A percentile compares a stretch with the other conserved stretches of the same genome.
phyloP scores from a whole-genome alignment of 2,797 vertebrate genomes.

The Paramormyrops hopkinsi region DNA sequence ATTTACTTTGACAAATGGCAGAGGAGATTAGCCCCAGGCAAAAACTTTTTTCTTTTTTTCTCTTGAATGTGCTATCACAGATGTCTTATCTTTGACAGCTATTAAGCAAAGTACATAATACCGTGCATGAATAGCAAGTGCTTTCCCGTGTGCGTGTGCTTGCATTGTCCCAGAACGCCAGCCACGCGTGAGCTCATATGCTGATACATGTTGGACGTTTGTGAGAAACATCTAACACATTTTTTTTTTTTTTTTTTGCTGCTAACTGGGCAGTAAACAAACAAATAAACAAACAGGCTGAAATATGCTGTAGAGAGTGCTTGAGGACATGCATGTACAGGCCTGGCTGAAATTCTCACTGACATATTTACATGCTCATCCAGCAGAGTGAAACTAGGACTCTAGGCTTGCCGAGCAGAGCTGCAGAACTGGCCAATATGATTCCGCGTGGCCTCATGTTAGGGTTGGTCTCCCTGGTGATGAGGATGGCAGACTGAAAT shows the following conservation, averaged over 20 bases:
- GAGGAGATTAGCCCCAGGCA: constrained; percentile 36
- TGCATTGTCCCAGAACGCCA: constrained; percentile 17
- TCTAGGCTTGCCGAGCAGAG: constrained; percentile 17
- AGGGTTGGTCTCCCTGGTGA: constrained; percentile 16
- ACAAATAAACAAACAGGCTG: neutral
- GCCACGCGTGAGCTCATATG: neutral
- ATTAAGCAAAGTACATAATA: constrained; percentile 26
- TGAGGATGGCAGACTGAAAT: constrained; percentile 22
- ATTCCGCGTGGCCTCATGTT: neutral
- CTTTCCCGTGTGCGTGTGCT: neutral
- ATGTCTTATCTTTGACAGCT: constrained; percentile 22
- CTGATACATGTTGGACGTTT: neutral
- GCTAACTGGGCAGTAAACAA: neutral
- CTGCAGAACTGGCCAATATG: neutral
- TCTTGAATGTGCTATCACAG: constrained; percentile 18
- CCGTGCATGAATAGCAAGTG: constrained; percentile 15
- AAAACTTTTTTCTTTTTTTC: constrained; percentile 30
- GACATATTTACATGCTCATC: constrained; percentile 20
- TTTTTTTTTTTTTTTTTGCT: neutral
- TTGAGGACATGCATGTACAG: constrained; percentile 10
- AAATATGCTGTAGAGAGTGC: neutral
- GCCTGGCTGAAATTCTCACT: constrained; percentile 11
- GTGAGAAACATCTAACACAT: neutral
- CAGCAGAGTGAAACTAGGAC: constrained; percentile 29
- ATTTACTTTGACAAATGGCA: constrained; percentile 37